Conservation (phyloP, 2,888 invertebrate species). For the Tipula helvola region DNA sequence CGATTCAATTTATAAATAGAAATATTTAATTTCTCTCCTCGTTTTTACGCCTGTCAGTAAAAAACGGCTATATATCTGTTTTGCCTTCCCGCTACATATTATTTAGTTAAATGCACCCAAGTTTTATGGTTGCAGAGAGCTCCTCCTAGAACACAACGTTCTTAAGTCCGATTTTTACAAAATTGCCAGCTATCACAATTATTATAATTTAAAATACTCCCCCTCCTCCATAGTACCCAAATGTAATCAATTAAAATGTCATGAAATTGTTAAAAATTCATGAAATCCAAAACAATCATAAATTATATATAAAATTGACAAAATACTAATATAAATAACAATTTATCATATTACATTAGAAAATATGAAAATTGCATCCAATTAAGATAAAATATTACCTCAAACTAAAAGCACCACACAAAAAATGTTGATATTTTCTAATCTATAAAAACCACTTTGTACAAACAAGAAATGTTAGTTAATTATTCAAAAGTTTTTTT, state of each 20-base stretch:
- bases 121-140: too few species aligned
- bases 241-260: neutral
- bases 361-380: conserved; percentile 4
- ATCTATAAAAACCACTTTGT: neutral
- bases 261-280: neutral
- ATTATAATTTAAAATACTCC: too few species aligned
- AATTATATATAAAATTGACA: neutral
- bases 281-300: neutral
- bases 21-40: too few species aligned
- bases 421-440: neutral
- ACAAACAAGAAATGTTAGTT: neutral
- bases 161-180: too few species aligned
- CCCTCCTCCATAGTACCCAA: neutral
- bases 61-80: too few species aligned
- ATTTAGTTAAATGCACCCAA: too few species aligned
- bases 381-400: neutral
- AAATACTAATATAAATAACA: neutral
- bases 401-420: neutral
- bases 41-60: too few species aligned
- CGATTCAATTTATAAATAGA: too few species aligned
- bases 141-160: too few species aligned
- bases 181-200: too few species aligned
- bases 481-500: neutral
- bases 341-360: neutral
- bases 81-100: too few species aligned